Base-by-base conservation (phyloP, 1,140 invertebrate species). In the Tetragonula clypearis region DNA sequence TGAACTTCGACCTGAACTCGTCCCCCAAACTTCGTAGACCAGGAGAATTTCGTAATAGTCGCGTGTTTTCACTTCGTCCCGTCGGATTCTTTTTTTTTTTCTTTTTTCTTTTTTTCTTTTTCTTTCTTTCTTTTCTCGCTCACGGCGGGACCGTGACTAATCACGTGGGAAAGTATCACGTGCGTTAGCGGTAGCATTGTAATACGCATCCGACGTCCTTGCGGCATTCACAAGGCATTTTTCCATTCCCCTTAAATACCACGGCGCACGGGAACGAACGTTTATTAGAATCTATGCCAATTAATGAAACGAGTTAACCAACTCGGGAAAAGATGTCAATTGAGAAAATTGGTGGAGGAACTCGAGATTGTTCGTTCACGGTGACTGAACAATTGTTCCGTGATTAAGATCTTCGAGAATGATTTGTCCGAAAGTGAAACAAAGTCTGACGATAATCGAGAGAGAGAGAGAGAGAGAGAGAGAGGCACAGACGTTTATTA, bases 141-240 rank as follows among this genome's bases (percentile, higher is more conserved):
- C 74, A 78, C 65, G 62, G 23, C 79, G 82, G 58, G 23, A 74
- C 35, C 84, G 62, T 76, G 58, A 84, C 15, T 84, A 88, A 88
- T 87, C 80, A 88, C 84, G 87, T 90, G 87, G 88, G 87, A 90
- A 88, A 90, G 78, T 85, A 86, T 88, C 87, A 84, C 85, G 85
- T 82, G 85, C 55, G 82, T 88, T 81, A 82, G 82, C 41, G 41
- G 71, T 69, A 76, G 82, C 69, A 85, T 90, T 84, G 79, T 86
- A 73, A 62, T 66, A 82, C 65, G 80, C 81, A 79, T 82, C 78
- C 73, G 82, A 79, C 85, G 88, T 90, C 88, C 88, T 90, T 90
- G 88, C 87, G 69, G 82, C 82, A 73, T 84, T 86, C 82, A 65
- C 74, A 86, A 74, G 30, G 41, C 68, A 84, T 79, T 86, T 86